Conservation (phyloP, 2,113 vertebrate species). For the Nothobranchius kuhntae region DNA sequence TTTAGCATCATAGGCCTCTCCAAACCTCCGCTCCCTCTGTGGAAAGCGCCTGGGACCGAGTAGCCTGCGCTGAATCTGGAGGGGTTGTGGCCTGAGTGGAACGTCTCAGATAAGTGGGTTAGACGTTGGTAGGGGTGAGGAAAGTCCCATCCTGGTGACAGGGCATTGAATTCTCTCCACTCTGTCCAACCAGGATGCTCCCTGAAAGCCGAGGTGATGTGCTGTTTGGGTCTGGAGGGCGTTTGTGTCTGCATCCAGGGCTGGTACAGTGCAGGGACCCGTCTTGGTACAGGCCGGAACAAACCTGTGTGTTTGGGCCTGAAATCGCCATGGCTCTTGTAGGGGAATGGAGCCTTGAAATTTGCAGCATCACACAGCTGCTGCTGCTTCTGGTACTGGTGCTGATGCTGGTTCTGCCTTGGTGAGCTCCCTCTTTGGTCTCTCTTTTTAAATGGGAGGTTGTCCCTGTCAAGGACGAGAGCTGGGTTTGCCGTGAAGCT, state of each 20-base stretch:
- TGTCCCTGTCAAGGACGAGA: slow-evolving; percentile 59
- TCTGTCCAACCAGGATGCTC: slow-evolving; percentile 53
- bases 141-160: slow-evolving; percentile 47
- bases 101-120: slow-evolving; percentile 12
- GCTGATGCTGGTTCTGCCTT: not conserved
- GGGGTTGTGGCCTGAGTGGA: slow-evolving; percentile 25
- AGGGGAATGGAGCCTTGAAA: slow-evolving; percentile 78
- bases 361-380: slow-evolving; percentile 51
- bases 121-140: slow-evolving; percentile 41
- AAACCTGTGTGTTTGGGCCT: slow-evolving; percentile 46
- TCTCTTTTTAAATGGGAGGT: slow-evolving; percentile 75
- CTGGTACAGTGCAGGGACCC: slow-evolving; percentile 58
- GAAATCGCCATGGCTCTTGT: slow-evolving; percentile 55
- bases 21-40: slow-evolving; percentile 27
- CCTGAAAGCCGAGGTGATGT: slow-evolving; percentile 48
- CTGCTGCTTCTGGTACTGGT: slow-evolving; percentile 44
- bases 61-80: slow-evolving; percentile 33
- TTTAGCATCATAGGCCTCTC: slow-evolving; percentile 43
- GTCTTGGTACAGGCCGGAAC: slow-evolving; percentile 44
- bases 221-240: slow-evolving; percentile 48
- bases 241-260: slow-evolving; percentile 60
- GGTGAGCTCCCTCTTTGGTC: slow-evolving; percentile 58
- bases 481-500: slow-evolving; percentile 54
- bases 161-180: slow-evolving; percentile 42
- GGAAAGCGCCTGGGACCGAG: slow-evolving; percentile 29